A percentile compares a stretch with the other conserved stretches of the same genome.
Conservation (phyloP, 2,797 vertebrate genomes). For the Muraenolepis orangiensis region DNA sequence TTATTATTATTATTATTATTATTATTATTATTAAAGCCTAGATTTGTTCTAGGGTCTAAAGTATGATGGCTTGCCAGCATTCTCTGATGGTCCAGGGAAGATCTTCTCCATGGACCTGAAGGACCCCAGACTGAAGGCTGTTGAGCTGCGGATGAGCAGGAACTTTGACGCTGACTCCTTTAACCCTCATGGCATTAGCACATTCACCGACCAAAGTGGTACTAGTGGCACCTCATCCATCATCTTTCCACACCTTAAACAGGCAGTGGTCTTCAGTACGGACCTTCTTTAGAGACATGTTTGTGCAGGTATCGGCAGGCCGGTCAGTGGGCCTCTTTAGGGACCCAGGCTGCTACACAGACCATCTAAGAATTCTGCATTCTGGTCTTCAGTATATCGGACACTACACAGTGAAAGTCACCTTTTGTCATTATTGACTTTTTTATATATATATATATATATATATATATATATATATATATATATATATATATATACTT, state of each 20-base stretch:
- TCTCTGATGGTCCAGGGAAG: conserved; percentile 72
- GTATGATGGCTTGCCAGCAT: conserved; percentile 65
- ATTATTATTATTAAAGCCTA: background rate
- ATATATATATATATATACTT: no score
- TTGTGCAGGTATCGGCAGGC: background rate
- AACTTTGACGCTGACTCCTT: conserved; percentile 80
- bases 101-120: conserved; percentile 81
- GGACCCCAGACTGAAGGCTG: conserved; percentile 64
- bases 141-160: conserved; percentile 75
- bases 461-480: no score
- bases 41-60: conserved; percentile 90
- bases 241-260: background rate
- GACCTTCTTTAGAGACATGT: background rate
- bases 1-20: background rate
- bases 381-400: background rate
- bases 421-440: no score
- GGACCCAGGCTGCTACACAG: background rate
- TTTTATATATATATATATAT: no score
- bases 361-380: background rate
- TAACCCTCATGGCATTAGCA: conserved; percentile 86
- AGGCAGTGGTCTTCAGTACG: background rate
- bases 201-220: conserved; percentile 59
- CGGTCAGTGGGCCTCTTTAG: background rate
- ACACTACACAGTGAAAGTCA: background rate
- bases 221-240: no score